phyloP scores from a whole-genome alignment of 2,113 vertebrate species.

The Sinocyclocheilus maitianheensis region DNA sequence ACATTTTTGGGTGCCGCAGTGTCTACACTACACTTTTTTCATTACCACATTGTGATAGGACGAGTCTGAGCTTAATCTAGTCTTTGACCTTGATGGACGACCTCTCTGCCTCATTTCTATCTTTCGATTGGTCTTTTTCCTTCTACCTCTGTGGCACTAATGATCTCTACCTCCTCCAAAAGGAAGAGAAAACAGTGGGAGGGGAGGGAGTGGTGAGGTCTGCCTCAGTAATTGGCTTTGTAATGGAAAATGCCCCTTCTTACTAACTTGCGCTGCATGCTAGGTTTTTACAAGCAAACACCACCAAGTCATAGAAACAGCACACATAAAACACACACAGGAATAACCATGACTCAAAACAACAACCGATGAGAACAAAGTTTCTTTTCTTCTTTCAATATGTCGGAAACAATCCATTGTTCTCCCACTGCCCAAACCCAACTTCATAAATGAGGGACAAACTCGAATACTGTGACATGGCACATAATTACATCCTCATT shows the following conservation, averaged over 20 bases:
- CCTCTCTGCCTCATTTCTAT: conserved; percentile 42
- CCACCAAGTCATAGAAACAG: conserved; percentile 65
- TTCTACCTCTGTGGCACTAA: conserved; percentile 69
- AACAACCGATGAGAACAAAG: neutral
- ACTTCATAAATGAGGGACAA: conserved; percentile 50
- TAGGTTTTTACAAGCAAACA: conserved; percentile 66
- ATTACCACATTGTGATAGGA: conserved; percentile 39
- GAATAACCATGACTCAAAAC: conserved; percentile 30
- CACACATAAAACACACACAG: conserved; percentile 59
- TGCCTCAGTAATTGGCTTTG: conserved; percentile 75
- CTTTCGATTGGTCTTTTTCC: neutral
- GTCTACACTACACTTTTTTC: conserved; percentile 66
- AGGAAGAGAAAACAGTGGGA: conserved; percentile 73
- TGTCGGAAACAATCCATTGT: conserved; percentile 40
- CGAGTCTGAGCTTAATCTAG: conserved; percentile 32
- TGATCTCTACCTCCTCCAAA: conserved; percentile 66
- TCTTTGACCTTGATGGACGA: conserved; percentile 13
- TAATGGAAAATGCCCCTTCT: conserved; percentile 77
- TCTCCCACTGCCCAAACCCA: conserved; percentile 15
- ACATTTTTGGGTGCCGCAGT: conserved; percentile 81
- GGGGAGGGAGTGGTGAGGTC: conserved; percentile 27
- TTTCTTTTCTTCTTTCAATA: conserved; percentile 11
- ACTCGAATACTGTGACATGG: conserved; percentile 64
- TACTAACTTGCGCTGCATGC: conserved; percentile 64
- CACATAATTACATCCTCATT: conserved; percentile 72